Evolutionary conservation across 53 echinoderm and acorn worm genomes (phyloP).

Genomic region (Zoroaster sp.): DNA sequence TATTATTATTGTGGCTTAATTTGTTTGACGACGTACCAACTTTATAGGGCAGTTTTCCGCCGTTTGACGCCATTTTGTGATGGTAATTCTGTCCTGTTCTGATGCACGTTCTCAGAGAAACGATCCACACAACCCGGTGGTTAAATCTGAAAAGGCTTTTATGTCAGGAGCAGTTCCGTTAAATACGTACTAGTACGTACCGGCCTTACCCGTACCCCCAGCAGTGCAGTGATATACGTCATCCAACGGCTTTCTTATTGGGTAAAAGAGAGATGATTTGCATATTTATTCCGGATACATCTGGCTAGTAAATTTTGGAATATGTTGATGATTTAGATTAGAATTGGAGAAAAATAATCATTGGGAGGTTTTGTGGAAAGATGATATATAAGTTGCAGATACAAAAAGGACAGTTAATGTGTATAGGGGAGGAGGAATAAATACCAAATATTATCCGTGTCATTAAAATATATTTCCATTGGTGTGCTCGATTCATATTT

Average conservation of each 20-base stretch:
- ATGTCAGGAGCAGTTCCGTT: background rate
- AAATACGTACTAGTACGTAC: background rate
- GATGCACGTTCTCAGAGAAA: background rate
- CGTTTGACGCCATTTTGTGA: constrained; percentile 60
- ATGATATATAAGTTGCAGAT: background rate
- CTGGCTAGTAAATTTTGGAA: too few species aligned
- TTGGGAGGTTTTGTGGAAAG: background rate
- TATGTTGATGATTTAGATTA: too few species aligned
- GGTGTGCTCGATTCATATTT: background rate
- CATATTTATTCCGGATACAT: background rate
- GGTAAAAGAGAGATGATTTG: background rate
- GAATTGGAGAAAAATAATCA: too few species aligned
- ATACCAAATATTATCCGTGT: background rate
- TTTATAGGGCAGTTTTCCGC: constrained; percentile 77
- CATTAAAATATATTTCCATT: background rate
- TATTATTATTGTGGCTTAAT: too few species aligned
- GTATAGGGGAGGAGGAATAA: background rate
- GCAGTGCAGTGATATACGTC: too few species aligned
- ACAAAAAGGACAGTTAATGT: too few species aligned
- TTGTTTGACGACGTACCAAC: constrained; percentile 72
- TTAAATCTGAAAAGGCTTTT: constrained; percentile 55
- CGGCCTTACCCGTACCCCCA: too few species aligned
- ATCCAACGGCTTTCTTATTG: too few species aligned
- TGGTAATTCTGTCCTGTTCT: background rate
- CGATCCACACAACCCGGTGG: background rate